Conservation (phyloP, 2,113 vertebrate genomes). For the Tyrannus savana region DNA sequence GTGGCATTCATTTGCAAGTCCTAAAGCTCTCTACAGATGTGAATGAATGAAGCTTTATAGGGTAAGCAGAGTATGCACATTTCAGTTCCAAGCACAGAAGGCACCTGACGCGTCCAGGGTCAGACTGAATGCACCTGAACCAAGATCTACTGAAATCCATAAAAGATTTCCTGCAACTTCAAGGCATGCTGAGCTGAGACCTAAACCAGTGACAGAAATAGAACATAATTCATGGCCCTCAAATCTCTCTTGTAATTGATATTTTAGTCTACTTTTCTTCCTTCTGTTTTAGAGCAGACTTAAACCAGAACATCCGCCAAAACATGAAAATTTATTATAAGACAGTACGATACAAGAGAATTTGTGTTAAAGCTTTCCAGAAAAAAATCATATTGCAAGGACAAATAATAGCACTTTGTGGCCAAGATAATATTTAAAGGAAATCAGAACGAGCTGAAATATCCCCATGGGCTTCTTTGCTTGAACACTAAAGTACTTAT, state of each 20-base stretch:
- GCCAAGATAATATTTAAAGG: neutral
- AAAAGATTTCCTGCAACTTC: neutral
- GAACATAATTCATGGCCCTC: slow-evolving; percentile 6
- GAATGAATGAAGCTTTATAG: neutral
- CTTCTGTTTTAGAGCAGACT: slow-evolving; percentile 20
- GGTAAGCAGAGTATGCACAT: neutral
- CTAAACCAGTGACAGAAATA: neutral
- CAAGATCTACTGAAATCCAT: neutral
- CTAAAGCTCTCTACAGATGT: neutral
- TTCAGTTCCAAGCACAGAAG: neutral
- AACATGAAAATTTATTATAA: neutral
- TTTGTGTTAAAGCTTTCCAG: slow-evolving; percentile 11
- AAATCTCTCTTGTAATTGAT: slow-evolving; percentile 26
- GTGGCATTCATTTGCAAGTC: neutral
- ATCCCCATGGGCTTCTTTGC: neutral
- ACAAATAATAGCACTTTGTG: neutral
- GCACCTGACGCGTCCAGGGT: neutral
- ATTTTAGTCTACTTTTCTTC: slow-evolving; percentile 51
- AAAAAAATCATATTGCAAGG: neutral
- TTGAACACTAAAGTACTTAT: neutral
- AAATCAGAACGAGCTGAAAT: neutral
- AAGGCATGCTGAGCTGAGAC: neutral
- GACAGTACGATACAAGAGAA: neutral
- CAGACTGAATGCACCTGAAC: neutral
- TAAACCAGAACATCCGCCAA: slow-evolving; percentile 10